Evolutionary conservation across 1,140 invertebrate genomes (phyloP), one percentile per base, ranked within the genome.

Genomic region (Rhopalosiphum padi): DNA sequence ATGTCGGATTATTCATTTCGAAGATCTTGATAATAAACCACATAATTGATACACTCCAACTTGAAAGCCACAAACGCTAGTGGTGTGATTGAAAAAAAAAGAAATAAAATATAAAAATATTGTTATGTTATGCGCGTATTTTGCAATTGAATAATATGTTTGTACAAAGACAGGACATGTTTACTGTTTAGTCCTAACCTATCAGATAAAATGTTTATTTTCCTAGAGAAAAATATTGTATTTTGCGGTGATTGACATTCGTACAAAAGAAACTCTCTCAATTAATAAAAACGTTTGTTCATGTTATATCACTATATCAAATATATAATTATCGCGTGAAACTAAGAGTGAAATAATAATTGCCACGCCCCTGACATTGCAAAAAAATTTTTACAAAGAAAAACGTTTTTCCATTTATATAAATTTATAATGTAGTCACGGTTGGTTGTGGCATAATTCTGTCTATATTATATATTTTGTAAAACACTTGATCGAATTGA

Each of bases 301-400:
- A 18, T 85, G 37, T 46, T 37, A 37, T 89, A 89, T 37, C n/a
- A 30, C n/a, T 77, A n/a, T 77, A 77, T 18, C 30, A 18, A 77
- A 77, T 77, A 77, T 53, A 9, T 22, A 37, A 89, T 89, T 89
- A 89, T 23, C 3, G 21, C 35, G 87, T 53, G 48, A 89, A 89
- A 89, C 87, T 53, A 53, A 89, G 48, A 89, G 87, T 53, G 8
- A 89, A 51, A 89, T 25, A 89, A 89, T 89, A 89, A 89, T 89
- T 53, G n/a, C 48, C 5, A 89, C 48, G 87, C 48, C 48, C 87
- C 48, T 89, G 87, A 53, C n/a, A 53, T 89, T 89, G 48, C n/a
- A 37, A 37, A 87, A 48, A 46, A 11, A 1, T 25, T 11, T 85
- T n/a, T 37, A 41, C 22, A 85, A 85, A 41, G 23, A 46, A 86